Evolutionary conservation across 2,888 invertebrate genomes (phyloP).

Genomic region (Azorinus chamasolen): DNA sequence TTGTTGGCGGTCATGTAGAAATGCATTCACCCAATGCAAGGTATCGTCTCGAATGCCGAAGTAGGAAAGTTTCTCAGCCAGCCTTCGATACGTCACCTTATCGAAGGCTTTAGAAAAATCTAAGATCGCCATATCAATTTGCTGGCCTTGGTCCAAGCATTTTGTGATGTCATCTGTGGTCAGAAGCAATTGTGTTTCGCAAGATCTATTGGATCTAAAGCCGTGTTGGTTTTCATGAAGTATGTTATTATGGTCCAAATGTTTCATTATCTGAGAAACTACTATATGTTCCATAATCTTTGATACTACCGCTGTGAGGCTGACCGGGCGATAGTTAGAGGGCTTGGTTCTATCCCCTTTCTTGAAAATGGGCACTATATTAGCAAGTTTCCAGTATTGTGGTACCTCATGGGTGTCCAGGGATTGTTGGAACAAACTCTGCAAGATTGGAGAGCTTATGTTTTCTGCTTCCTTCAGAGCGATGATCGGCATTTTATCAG

Average conservation of each 20-base stretch:
- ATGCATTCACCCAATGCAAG: not conserved
- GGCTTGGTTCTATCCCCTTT: constrained; percentile 36
- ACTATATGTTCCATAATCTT: constrained; percentile 50
- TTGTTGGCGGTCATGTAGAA: not conserved
- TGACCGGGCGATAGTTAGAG: constrained; percentile 34
- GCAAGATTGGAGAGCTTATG: constrained; percentile 33
- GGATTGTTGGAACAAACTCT: constrained; percentile 39
- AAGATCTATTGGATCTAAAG: constrained; percentile 2
- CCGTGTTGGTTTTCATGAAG: constrained; percentile 46
- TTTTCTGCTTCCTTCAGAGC: constrained; percentile 21
- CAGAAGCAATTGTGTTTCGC: constrained; percentile 56
- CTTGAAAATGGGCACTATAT: constrained; percentile 23
- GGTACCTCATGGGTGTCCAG: constrained; percentile 30
- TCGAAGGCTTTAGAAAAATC: constrained; percentile 15
- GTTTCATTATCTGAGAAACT: constrained; percentile 45
- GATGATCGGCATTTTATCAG: constrained; percentile 40
- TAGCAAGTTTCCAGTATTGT: constrained; percentile 35
- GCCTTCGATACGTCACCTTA: too few species aligned
- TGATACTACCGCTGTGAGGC: constrained; percentile 31
- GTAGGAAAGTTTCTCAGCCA: too few species aligned
- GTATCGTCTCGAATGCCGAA: not conserved
- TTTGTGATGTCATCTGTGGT: constrained; percentile 41
- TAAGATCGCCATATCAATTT: constrained; percentile 33
- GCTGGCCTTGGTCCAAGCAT: constrained; percentile 28
- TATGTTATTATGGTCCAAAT: constrained; percentile 35